These are phyloP conservation scores for Mesopsocus fuscifrons DNA, from an alignment of 2,888 invertebrate species.

Conservation along the genomic window DNA sequence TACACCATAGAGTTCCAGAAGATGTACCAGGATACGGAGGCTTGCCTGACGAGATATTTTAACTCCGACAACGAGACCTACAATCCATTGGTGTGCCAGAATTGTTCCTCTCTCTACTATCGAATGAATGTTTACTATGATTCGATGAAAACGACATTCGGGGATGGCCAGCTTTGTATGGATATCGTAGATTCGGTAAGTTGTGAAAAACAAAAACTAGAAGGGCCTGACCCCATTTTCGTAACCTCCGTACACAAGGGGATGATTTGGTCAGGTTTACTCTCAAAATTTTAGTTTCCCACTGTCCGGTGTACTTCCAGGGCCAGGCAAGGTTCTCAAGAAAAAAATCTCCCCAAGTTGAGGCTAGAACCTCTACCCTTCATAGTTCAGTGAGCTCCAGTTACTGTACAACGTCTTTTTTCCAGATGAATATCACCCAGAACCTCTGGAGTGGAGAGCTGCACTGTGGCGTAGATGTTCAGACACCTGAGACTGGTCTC, in stretches of 20 bases:
- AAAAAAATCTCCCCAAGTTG: too few species aligned
- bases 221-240: too few species aligned
- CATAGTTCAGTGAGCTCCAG: too few species aligned
- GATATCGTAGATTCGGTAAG: conserved; percentile 45
- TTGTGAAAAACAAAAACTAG: conserved; percentile 15
- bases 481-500: conserved; percentile 35
- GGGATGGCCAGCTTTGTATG: conserved; percentile 41
- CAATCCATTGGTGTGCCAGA: conserved; percentile 25
- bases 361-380: too few species aligned
- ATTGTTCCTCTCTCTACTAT: conserved; percentile 34
- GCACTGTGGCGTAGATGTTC: conserved; percentile 35
- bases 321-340: conserved; percentile 5
- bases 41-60: conserved; percentile 16
- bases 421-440: conserved; percentile 45
- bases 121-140: conserved; percentile 36
- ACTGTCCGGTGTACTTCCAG: neutral
- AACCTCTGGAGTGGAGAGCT: conserved; percentile 37
- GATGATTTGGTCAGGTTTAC: too few species aligned
- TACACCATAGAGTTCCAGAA: conserved; percentile 28
- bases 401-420: too few species aligned
- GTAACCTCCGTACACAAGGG: too few species aligned
- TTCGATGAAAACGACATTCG: conserved; percentile 34
- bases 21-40: conserved; percentile 15
- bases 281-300: too few species aligned
- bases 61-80: conserved; percentile 13